These are phyloP conservation scores for Platyura marginata DNA, from an alignment of 1,140 invertebrate species.

Conservation along the genomic window DNA sequence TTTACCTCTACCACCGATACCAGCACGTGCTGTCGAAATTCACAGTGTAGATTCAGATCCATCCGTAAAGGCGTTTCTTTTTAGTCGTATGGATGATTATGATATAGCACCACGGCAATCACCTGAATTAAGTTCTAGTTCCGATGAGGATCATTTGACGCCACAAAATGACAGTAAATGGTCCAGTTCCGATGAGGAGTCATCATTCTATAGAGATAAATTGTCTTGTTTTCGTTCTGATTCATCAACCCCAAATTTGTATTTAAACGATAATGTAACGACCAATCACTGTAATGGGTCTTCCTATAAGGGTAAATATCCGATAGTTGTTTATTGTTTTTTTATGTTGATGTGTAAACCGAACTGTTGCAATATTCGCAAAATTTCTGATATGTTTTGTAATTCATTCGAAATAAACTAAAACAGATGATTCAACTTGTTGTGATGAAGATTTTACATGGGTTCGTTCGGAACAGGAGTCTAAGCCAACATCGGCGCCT, in stretches of 20 bases:
- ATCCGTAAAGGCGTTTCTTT: not conserved
- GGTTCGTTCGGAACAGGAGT: constrained; percentile 22
- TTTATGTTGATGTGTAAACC: too few species aligned
- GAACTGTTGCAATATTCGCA: too few species aligned
- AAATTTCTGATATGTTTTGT: too few species aligned
- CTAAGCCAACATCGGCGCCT: constrained; percentile 13
- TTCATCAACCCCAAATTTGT: too few species aligned
- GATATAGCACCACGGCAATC: not conserved
- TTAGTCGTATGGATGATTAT: not conserved
- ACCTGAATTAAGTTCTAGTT: not conserved
- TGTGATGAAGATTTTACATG: constrained; percentile 39
- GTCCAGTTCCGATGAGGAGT: constrained; percentile 1
- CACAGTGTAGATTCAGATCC: not conserved
- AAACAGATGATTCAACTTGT: constrained; percentile 27
- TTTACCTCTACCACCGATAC: not conserved
- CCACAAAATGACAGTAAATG: not conserved
- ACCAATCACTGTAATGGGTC: too few species aligned
- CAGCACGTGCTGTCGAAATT: not conserved
- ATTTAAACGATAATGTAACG: too few species aligned
- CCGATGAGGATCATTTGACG: not conserved
- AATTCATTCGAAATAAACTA: too few species aligned
- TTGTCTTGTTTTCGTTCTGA: not conserved
- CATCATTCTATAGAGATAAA: not conserved
- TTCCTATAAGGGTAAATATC: too few species aligned
- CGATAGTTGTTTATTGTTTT: too few species aligned